A percentile compares a stretch with the other conserved stretches of the same genome.
Conservation (phyloP, 2,113 vertebrate species). For the Salvelinus alpinus region DNA sequence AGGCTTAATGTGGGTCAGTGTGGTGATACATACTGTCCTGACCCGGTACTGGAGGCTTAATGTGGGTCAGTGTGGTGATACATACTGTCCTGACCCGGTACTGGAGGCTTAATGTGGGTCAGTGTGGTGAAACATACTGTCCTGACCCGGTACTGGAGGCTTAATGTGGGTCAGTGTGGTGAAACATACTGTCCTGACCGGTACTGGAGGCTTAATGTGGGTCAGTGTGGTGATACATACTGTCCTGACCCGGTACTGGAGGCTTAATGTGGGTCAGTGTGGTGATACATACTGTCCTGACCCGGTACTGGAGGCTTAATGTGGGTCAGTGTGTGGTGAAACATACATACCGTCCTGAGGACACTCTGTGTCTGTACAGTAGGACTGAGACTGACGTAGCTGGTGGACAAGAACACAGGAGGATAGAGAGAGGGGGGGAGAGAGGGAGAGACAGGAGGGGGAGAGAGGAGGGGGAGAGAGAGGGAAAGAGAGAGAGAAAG, state of each 20-base stretch:
- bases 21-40: slow-evolving; percentile 87
- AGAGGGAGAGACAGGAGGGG: background rate
- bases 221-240: slow-evolving; percentile 75
- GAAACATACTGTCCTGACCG: slow-evolving; percentile 87
- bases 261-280: too few relatives aligned
- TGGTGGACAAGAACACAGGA: slow-evolving; percentile 69
- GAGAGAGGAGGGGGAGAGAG: background rate
- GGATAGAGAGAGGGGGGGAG: background rate
- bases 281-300: slow-evolving; percentile 87
- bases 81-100: slow-evolving; percentile 84
- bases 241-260: slow-evolving; percentile 73
- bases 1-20: too few relatives aligned
- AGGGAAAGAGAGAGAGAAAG: background rate
- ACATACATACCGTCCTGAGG: slow-evolving; percentile 94
- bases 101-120: too few relatives aligned
- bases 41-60: slow-evolving; percentile 1
- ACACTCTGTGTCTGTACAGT: slow-evolving; percentile 96
- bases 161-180: background rate
- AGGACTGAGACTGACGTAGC: slow-evolving; percentile 96
- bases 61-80: slow-evolving; percentile 44
- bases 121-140: slow-evolving; percentile 80
- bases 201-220: too few relatives aligned
- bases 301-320: too few relatives aligned
- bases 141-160: slow-evolving; percentile 62
- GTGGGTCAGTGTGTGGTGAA: background rate